Base-by-base conservation (phyloP, 2,113 vertebrate species). In the Chionodraco myersi region DNA sequence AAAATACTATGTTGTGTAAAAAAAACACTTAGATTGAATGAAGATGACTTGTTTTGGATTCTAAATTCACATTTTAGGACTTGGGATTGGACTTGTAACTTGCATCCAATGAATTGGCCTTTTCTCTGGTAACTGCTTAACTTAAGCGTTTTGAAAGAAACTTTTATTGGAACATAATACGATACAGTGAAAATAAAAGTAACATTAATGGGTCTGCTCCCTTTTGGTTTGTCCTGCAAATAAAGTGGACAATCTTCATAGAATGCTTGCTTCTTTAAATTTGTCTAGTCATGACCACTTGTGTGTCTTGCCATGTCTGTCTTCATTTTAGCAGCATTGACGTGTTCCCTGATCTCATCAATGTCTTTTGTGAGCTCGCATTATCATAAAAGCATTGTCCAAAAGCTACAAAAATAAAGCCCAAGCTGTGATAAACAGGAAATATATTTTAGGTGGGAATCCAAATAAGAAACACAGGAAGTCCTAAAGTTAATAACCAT, bases 391-490 rank as follows among this genome's bases (percentile, higher is more conserved):
- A 79, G 53, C 61, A 58, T 72, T n/a, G 0, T 57, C 41, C 57
- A 71, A 64, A 41, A 56, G 18, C 53, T 48, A 2, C 15, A 72
- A 75, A 66, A 76, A 68, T 58, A 26, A 62, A 36, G 68, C 26
- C 26, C 3, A 62, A n/a, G 48, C 26, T 77, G 60, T 34, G 60
- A 62, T 68, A 51, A 83, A 62, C 6, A 3, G 16, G 49, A 77
- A 71, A 70, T 70, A 73, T 69, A 6, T 7, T 73, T 67, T 79
- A 10, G 65, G 63, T 57, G 65, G 57, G 60, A 78, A 54, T 80
- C 71, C 47, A 56, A 51, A 56, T 63, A 13, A 69, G 45, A 72
- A 57, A 77, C 60, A 53, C 36, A 60, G 64, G 76, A 67, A 59
- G 75, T 14, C 23, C 41, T 63, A 54, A 59, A 70, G 62, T 51